Conservation (phyloP, 2,888 invertebrate genomes). For the Tetheella fluctuosa region DNA sequence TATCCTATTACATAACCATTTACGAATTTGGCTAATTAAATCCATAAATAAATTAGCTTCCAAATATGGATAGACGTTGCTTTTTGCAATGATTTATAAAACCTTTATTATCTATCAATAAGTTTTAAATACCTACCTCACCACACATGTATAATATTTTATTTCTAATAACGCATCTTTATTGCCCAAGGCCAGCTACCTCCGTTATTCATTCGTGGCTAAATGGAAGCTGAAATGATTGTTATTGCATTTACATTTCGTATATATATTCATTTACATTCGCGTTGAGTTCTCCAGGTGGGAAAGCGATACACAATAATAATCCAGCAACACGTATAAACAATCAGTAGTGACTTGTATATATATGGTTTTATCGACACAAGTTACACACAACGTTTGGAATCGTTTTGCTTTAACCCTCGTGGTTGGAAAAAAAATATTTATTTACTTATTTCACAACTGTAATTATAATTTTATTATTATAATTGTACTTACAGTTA, state of each 20-base stretch:
- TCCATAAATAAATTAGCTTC: no score
- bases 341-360: constrained; percentile 40
- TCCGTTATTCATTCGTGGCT: neutral
- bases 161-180: neutral
- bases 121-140: no score
- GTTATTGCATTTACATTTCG: constrained; percentile 17
- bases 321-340: constrained; percentile 42
- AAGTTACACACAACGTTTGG: constrained; percentile 77
- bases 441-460: no score
- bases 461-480: no score
- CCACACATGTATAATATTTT: no score
- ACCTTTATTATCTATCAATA: no score
- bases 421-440: constrained; percentile 59
- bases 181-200: constrained; percentile 1
- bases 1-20: no score
- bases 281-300: constrained; percentile 30
- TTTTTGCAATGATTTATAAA: no score
- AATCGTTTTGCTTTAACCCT: constrained; percentile 67
- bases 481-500: no score
- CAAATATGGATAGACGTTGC: no score
- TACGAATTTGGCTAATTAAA: no score
- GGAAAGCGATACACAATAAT: constrained; percentile 43
- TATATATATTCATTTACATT: constrained; percentile 27
- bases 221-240: constrained; percentile 7
- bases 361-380: constrained; percentile 69